Conservation (phyloP, 2,113 vertebrate species). For the Phaethon lepturus region DNA sequence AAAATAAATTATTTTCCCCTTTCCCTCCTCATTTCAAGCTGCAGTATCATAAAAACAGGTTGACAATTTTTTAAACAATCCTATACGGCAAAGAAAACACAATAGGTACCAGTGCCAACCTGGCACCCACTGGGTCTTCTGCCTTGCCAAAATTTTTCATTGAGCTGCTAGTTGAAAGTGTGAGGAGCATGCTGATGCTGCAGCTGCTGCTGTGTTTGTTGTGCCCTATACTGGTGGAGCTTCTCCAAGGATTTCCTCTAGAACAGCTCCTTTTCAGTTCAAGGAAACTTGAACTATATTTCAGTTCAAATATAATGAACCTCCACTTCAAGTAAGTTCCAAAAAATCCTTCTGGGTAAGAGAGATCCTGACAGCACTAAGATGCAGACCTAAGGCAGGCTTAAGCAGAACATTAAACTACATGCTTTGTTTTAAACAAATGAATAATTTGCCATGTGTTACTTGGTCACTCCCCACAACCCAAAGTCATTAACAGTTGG, state of each 20-base stretch:
- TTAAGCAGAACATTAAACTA: neutral
- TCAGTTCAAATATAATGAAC: neutral
- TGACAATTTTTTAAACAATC: neutral
- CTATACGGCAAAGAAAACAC: neutral
- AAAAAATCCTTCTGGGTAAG: neutral
- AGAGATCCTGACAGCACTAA: neutral
- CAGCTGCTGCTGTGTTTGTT: constrained; percentile 13
- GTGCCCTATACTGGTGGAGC: neutral
- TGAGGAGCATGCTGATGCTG: constrained; percentile 54
- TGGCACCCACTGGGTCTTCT: neutral
- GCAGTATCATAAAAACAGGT: neutral
- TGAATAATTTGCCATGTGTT: neutral
- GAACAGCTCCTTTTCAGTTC: constrained; percentile 1
- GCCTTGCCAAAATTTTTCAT: constrained; percentile 54
- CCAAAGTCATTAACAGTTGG: neutral
- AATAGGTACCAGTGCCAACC: neutral
- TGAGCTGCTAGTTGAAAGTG: constrained; percentile 37
- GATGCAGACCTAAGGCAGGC: neutral
- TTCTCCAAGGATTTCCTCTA: constrained; percentile 5
- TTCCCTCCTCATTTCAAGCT: neutral
- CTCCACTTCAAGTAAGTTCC: neutral
- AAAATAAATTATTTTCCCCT: neutral
- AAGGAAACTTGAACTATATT: too few species aligned
- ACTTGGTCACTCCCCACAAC: neutral
- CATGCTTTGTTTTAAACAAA: neutral